phyloP scores from a whole-genome alignment of 2,113 vertebrate genomes.

The Prochilodus magdalenae region DNA sequence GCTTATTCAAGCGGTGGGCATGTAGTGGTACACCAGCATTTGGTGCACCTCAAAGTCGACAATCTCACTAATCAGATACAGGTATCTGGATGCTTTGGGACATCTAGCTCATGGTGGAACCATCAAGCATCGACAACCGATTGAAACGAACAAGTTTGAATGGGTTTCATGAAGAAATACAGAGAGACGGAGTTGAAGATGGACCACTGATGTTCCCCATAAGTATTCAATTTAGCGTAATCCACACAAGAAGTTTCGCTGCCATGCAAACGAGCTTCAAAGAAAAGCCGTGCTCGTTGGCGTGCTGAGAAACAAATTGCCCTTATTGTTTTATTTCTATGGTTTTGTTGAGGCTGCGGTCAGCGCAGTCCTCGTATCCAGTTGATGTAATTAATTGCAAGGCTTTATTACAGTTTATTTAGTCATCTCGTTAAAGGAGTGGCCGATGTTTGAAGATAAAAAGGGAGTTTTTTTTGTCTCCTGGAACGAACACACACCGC shows the following conservation, averaged over 20 bases:
- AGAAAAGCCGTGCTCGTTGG: not conserved
- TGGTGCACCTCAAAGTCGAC: too few species aligned
- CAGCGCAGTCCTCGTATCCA: not conserved
- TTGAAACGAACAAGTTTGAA: too few species aligned
- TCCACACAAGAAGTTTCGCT: not conserved
- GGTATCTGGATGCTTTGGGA: too few species aligned
- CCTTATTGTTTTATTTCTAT: not conserved
- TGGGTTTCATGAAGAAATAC: too few species aligned
- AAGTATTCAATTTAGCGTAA: not conserved
- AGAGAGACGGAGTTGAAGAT: not conserved
- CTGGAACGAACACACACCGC: constrained; percentile 34
- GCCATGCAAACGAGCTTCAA: not conserved
- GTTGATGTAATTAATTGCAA: constrained; percentile 28
- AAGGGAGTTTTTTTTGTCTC: not conserved
- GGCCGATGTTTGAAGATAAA: constrained; percentile 58
- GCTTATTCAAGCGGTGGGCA: too few species aligned
- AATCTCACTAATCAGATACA: too few species aligned
- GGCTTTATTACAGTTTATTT: constrained; percentile 36
- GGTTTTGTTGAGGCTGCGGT: not conserved
- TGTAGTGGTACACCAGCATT: too few species aligned
- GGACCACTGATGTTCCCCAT: not conserved
- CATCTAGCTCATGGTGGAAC: too few species aligned
- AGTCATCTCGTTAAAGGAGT: constrained; percentile 53
- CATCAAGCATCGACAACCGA: too few species aligned
- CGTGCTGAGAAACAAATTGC: not conserved